A percentile compares a stretch with the other conserved stretches of the same genome.
phyloP scores from a whole-genome alignment of 2,888 invertebrate species.

The Tanytarsus gracilentus region DNA sequence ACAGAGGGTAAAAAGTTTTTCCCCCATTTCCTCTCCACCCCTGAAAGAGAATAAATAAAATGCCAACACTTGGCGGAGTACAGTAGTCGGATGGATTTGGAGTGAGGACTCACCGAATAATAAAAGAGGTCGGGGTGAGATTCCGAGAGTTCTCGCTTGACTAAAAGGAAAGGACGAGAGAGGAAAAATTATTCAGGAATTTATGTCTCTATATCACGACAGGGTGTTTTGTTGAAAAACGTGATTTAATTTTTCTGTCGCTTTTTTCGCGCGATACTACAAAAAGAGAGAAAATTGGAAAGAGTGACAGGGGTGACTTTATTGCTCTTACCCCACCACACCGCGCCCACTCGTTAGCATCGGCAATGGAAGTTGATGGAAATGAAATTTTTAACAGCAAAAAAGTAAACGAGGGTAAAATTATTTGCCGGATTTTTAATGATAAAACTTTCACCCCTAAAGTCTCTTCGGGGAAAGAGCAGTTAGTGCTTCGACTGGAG shows the following conservation, averaged over 20 bases:
- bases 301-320: neutral
- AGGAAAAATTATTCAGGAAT: constrained; percentile 23
- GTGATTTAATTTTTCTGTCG: constrained; percentile 12
- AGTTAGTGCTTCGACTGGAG: constrained; percentile 2
- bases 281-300: neutral
- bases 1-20: neutral
- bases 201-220: constrained; percentile 28
- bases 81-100: neutral
- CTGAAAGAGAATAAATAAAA: constrained; percentile 22
- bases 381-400: neutral
- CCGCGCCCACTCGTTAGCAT: constrained; percentile 1
- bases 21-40: neutral
- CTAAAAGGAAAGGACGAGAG: neutral
- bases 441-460: too few species aligned
- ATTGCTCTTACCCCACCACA: neutral
- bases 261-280: too few species aligned
- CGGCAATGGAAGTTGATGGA: neutral
- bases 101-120: neutral
- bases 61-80: constrained; percentile 25
- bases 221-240: constrained; percentile 5
- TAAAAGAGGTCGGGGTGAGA: neutral
- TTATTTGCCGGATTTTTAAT: constrained; percentile 25
- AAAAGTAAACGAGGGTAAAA: constrained; percentile 28
- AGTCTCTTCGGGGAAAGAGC: neutral
- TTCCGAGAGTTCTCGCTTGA: neutral